These are phyloP conservation scores for Fistularia commersonii DNA, from an alignment of 2,797 vertebrate species.

Conservation along the genomic window DNA sequence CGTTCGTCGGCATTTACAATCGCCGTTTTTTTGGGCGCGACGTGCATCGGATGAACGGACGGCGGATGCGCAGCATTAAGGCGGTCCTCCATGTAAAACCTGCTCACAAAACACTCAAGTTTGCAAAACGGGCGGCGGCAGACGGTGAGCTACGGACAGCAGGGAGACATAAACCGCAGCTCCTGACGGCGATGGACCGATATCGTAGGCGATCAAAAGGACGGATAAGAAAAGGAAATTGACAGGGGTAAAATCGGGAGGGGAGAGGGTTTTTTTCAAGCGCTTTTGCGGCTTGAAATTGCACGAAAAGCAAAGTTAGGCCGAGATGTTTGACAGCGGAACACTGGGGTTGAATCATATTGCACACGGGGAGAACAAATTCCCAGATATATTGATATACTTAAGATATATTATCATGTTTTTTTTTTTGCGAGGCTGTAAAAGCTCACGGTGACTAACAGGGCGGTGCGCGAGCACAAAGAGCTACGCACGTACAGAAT, in stretches of 20 bases:
- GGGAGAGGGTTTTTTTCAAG: constrained; percentile 56
- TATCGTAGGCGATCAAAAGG: constrained; percentile 73
- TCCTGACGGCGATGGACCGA: constrained; percentile 64
- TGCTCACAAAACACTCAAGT: constrained; percentile 58
- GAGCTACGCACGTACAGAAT: constrained; percentile 50
- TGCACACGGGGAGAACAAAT: constrained; percentile 16
- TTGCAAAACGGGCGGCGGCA: constrained; percentile 60
- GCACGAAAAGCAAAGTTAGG: constrained; percentile 59
- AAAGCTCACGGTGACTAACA: no score
- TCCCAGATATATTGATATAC: constrained; percentile 11
- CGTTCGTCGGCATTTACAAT: no score
- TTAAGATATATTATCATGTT: constrained; percentile 18
- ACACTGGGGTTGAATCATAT: background rate
- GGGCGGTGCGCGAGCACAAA: constrained; percentile 12
- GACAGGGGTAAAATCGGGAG: constrained; percentile 61
- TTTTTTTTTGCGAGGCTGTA: constrained; percentile 16
- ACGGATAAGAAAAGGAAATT: constrained; percentile 62
- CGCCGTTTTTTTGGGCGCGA: no score
- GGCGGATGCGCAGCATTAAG: constrained; percentile 59
- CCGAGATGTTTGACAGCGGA: constrained; percentile 61
- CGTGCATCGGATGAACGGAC: constrained; percentile 60
- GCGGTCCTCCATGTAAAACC: constrained; percentile 63
- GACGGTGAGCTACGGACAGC: constrained; percentile 62
- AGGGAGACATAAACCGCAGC: constrained; percentile 62
- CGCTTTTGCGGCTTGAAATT: constrained; percentile 46